These are phyloP conservation scores for Cetoscarus ocellatus DNA, from an alignment of 2,797 vertebrate species.

Conservation along the genomic window DNA sequence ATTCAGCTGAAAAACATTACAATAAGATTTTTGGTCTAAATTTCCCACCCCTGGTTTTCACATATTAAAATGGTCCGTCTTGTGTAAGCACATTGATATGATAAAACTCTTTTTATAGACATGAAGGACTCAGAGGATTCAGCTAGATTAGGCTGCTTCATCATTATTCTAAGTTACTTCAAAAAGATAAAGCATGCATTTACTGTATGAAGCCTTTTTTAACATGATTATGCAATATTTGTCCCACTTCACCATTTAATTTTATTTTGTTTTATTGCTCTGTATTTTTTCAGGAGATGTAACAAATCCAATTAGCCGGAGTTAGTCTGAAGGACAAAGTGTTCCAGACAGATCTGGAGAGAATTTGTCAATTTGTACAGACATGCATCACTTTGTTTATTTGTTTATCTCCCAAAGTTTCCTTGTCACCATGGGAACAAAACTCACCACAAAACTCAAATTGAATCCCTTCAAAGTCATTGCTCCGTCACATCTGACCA, in stretches of 20 bases:
- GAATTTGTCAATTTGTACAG: background rate
- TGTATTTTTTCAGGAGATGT: background rate
- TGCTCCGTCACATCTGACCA: background rate
- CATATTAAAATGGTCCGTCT: background rate
- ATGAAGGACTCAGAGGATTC: background rate
- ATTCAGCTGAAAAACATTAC: no score
- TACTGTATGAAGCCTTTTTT: background rate
- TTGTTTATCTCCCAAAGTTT: slow-evolving; percentile 6
- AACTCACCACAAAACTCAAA: background rate
- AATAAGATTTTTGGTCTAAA: no score
- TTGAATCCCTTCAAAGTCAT: background rate
- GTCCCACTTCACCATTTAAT: background rate
- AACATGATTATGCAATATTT: background rate
- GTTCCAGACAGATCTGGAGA: background rate
- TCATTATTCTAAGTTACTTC: background rate
- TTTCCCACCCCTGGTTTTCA: background rate
- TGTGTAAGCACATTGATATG: background rate
- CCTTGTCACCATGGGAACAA: background rate
- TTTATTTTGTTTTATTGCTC: background rate
- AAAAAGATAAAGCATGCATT: background rate
- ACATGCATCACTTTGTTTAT: background rate
- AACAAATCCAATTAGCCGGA: background rate
- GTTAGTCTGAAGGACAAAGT: background rate
- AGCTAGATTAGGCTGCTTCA: background rate
- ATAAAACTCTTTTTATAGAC: background rate